Evolutionary conservation across 2,888 invertebrate species (phyloP).

Genomic region (Tuta absoluta): DNA sequence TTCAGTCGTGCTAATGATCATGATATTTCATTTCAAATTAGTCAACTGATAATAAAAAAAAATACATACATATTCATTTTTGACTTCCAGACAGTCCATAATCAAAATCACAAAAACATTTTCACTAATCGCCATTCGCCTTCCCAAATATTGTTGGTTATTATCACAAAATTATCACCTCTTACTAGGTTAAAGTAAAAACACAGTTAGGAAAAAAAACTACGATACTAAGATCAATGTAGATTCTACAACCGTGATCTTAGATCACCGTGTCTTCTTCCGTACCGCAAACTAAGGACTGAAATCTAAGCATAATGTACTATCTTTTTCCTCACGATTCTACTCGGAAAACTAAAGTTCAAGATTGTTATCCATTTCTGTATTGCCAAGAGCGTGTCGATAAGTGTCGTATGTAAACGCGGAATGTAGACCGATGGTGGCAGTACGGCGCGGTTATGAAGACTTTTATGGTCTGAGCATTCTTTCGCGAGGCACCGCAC

Average conservation of each 20-base stretch:
- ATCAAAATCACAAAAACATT: conserved; percentile 9
- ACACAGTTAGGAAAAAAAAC: too few species aligned
- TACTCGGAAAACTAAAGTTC: neutral
- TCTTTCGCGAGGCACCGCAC: conserved; percentile 24
- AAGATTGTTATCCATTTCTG: neutral
- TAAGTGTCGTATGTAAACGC: neutral
- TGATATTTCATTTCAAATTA: neutral
- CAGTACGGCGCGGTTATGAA: neutral
- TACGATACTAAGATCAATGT: too few species aligned
- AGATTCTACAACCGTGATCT: too few species aligned
- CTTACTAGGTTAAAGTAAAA: neutral
- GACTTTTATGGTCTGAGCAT: conserved; percentile 1
- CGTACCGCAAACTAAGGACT: neutral
- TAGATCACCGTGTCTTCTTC: conserved; percentile 3
- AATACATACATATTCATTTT: conserved; percentile 12
- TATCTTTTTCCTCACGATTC: neutral
- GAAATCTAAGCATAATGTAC: neutral
- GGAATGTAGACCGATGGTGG: neutral
- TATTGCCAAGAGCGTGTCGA: neutral
- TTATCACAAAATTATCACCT: neutral
- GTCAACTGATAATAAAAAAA: neutral
- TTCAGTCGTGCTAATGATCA: too few species aligned
- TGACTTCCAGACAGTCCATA: conserved; percentile 8
- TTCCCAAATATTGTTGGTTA: neutral
- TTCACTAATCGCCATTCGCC: conserved; percentile 9